Conservation (phyloP, 1,140 invertebrate species). For the Conus ventricosus region DNA sequence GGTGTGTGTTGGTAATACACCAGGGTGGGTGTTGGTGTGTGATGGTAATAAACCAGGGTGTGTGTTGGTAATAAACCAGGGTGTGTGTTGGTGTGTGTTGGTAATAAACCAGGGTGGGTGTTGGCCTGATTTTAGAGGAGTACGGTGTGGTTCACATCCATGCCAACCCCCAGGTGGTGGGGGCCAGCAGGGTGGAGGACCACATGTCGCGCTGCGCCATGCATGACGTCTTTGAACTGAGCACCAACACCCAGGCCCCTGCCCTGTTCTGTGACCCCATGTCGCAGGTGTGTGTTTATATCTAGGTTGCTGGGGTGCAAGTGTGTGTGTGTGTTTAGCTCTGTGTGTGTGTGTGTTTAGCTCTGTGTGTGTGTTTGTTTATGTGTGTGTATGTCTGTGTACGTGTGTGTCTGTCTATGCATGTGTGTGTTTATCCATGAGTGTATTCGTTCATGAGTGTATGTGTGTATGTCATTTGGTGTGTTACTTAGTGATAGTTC, state of each 20-base stretch:
- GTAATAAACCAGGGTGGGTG: no score
- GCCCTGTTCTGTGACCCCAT: slow-evolving; percentile 68
- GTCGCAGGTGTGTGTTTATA: slow-evolving; percentile 54
- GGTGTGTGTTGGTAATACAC: no score
- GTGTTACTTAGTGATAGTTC: no score
- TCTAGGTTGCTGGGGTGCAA: background rate
- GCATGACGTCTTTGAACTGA: slow-evolving; percentile 68
- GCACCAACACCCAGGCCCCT: slow-evolving; percentile 67
- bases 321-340: background rate
- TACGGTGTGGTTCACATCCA: slow-evolving; percentile 69
- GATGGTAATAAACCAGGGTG: no score
- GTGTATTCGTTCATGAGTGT: background rate
- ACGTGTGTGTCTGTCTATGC: background rate
- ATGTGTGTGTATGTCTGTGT: background rate
- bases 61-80: no score
- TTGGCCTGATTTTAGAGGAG: slow-evolving; percentile 45
- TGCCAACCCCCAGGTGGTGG: slow-evolving; percentile 64
- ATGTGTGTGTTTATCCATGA: background rate
- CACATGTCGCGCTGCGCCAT: slow-evolving; percentile 71
- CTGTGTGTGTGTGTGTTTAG: background rate
- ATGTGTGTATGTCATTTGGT: background rate
- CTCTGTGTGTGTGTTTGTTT: background rate
- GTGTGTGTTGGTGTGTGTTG: no score
- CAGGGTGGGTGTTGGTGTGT: no score
- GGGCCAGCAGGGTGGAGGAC: slow-evolving; percentile 69